phyloP scores from a whole-genome alignment of 1,140 invertebrate species.

The Archivesica marissinica region DNA sequence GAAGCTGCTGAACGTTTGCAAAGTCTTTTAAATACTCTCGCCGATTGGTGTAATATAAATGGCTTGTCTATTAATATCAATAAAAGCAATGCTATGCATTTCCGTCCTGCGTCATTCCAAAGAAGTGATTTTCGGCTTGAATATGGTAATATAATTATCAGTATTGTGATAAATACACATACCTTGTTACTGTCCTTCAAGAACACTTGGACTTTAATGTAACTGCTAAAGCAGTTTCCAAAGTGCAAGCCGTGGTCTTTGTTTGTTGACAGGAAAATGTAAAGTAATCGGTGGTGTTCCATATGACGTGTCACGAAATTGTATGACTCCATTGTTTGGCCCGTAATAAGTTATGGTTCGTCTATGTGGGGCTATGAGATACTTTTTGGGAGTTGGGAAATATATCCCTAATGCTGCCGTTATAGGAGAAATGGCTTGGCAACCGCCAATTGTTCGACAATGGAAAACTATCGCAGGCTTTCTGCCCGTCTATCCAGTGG shows the following conservation, averaged over 20 bases:
- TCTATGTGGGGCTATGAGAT: neutral
- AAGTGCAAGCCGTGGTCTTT: neutral
- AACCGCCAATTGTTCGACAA: slow-evolving; percentile 7
- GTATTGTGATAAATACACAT: neutral
- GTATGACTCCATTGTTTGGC: neutral
- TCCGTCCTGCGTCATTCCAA: neutral
- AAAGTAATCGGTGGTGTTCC: neutral
- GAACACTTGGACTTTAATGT: neutral
- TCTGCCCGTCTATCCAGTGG: too few species aligned
- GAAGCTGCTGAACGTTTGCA: neutral
- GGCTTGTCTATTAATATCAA: neutral
- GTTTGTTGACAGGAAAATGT: neutral
- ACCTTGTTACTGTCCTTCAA: neutral
- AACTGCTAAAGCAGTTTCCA: neutral
- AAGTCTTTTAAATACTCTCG: neutral
- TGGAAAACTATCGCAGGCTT: neutral
- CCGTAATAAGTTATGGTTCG: neutral
- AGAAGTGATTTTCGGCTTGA: neutral
- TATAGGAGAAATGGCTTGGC: neutral
- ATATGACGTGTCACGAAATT: slow-evolving; percentile 3
- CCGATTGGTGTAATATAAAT: neutral
- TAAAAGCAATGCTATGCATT: neutral
- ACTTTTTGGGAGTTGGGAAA: slow-evolving; percentile 15
- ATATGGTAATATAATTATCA: neutral
- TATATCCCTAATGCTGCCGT: neutral